Evolutionary conservation across 2,888 invertebrate genomes (phyloP).

Genomic region (Troilus luridus): DNA sequence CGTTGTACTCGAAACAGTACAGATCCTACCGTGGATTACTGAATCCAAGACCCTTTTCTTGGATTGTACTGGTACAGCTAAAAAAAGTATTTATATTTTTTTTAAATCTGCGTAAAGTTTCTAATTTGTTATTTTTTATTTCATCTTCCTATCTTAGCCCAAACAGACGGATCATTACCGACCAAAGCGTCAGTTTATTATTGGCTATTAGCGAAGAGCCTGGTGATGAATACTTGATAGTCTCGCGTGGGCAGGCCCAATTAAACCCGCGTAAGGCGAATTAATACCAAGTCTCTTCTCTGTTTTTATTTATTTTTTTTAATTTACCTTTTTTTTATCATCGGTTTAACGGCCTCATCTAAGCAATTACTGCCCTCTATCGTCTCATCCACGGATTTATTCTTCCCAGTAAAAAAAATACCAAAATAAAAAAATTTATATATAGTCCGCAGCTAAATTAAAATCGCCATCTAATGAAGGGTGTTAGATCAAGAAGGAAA

Average conservation of each 20-base stretch:
- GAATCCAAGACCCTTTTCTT: too few species aligned
- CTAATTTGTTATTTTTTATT: background rate
- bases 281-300: background rate
- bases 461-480: background rate
- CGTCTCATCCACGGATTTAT: background rate
- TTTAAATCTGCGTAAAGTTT: too few species aligned
- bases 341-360: background rate
- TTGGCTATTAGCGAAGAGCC: background rate
- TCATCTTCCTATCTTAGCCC: background rate
- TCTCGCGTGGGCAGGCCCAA: background rate
- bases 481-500: background rate
- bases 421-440: background rate
- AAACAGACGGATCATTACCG: background rate
- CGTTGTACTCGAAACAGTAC: too few species aligned
- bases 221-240: background rate
- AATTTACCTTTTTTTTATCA: background rate
- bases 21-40: too few species aligned
- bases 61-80: too few species aligned
- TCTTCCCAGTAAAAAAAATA: background rate
- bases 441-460: background rate
- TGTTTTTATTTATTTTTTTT: background rate
- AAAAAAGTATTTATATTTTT: too few species aligned
- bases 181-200: background rate
- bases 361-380: constrained; percentile 9
- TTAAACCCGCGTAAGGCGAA: background rate